Evolutionary conservation across 2,797 vertebrate species (phyloP).

Genomic region (Ispidina lecontei): DNA sequence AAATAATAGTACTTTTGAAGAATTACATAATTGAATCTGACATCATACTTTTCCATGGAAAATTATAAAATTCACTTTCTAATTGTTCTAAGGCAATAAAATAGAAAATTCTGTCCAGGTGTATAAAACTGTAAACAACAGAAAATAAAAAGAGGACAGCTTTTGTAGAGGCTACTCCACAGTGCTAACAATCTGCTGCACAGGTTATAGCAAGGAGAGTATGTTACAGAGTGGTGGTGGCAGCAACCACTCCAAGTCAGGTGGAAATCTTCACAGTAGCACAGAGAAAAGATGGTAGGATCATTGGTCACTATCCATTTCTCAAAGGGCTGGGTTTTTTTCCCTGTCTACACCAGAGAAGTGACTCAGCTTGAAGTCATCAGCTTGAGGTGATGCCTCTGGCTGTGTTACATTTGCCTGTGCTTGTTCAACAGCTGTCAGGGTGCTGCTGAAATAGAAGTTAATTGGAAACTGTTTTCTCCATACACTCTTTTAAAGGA

Average conservation of each 20-base stretch:
- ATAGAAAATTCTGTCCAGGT: background rate
- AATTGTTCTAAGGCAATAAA: background rate
- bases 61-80: background rate
- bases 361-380: background rate
- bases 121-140: background rate
- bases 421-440: background rate
- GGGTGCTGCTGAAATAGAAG: background rate
- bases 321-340: background rate
- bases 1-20: background rate
- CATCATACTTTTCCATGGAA: background rate
- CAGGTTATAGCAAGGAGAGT: background rate
- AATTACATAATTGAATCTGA: background rate
- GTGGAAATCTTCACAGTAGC: background rate
- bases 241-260: background rate
- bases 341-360: background rate
- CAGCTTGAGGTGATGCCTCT: background rate
- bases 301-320: background rate
- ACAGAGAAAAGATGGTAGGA: fast-evolving
- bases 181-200: background rate
- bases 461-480: background rate
- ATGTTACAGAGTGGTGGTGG: background rate
- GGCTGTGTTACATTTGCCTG: background rate
- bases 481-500: background rate
- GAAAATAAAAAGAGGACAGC: background rate
- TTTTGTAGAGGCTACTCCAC: background rate